Evolutionary conservation across 2,888 invertebrate genomes (phyloP), one percentile per base, ranked within the genome.

Genomic region (Venusia cambrica): DNA sequence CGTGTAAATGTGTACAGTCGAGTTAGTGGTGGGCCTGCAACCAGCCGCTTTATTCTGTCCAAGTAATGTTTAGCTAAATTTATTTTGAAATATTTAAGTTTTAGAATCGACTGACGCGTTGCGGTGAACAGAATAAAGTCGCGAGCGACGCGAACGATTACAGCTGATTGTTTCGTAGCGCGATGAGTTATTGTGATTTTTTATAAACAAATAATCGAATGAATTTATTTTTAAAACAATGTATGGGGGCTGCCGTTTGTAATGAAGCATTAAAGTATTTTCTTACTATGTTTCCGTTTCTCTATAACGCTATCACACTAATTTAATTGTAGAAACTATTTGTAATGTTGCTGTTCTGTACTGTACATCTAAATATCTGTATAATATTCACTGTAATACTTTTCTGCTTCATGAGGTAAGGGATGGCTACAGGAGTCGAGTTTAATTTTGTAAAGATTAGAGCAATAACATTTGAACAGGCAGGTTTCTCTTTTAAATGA

Each of bases 241-340:
- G 71, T 77, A 75, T 63, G 73, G 67, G 68, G n/a, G 30, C 22
- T 56, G 58, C 58, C 57, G 62, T 62, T 56, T 49, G 57, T 69
- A 81, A 83, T 84, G 84, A 84, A 84, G 84, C 84, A 83, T 81
- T 68, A 81, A 84, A 84, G 84, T 84, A 83, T 83, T 78, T 68
- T 63, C 62, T 11, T 25, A 38, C 14, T 42, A 10, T 19, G 21
- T 40, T 47, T 40, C 31, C n/a, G 14, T 37, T 44, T 32, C 17
- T 43, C 43, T 51, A 46, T 53, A 57, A 55, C 54, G 63, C 58
- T 69, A 54, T 66, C 57, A 54, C 55, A 63, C 62, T 60, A 42
- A 51, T 75, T 78, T 69, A 48, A 68, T 70, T 73, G 76, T 81
- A 77, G 74, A 74, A 75, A 77, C 74, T 80, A 76, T 79, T 73